phyloP scores from a whole-genome alignment of 2,888 invertebrate genomes.

The Drosophila maculinotata region DNA sequence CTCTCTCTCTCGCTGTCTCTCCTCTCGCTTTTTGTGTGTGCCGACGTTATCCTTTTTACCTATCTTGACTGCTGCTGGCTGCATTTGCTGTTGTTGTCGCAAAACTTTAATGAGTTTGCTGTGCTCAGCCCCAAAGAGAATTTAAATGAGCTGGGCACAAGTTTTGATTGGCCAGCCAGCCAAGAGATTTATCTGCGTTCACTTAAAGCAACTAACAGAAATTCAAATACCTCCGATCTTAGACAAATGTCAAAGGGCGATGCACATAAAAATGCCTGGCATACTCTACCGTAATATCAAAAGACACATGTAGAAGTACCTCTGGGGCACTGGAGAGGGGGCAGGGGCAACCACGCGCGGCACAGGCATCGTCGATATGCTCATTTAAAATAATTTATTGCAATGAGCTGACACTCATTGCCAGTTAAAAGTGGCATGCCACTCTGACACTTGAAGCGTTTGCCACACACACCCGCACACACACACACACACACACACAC shows the following conservation, averaged over 20 bases:
- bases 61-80: conserved; percentile 51
- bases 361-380: conserved; percentile 75
- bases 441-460: conserved; percentile 57
- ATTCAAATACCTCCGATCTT: conserved; percentile 40
- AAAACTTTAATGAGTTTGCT: conserved; percentile 76
- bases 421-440: conserved; percentile 69
- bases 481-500: not conserved
- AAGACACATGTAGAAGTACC: conserved; percentile 32
- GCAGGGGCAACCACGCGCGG: conserved; percentile 30
- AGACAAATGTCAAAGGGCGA: conserved; percentile 50
- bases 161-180: conserved; percentile 69
- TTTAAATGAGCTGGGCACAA: conserved; percentile 66
- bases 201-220: conserved; percentile 39
- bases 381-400: conserved; percentile 84
- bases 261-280: conserved; percentile 66
- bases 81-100: conserved; percentile 29
- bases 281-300: conserved; percentile 26
- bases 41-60: conserved; percentile 73
- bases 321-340: not conserved
- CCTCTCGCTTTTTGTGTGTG: conserved; percentile 6
- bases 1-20: conserved; percentile 5
- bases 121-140: conserved; percentile 54
- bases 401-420: conserved; percentile 79
- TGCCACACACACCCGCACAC: conserved; percentile 47
- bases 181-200: conserved; percentile 68